Evolutionary conservation across 2,888 invertebrate genomes (phyloP), one percentile per base, ranked within the genome.

Genomic region (Meta bourneti): DNA sequence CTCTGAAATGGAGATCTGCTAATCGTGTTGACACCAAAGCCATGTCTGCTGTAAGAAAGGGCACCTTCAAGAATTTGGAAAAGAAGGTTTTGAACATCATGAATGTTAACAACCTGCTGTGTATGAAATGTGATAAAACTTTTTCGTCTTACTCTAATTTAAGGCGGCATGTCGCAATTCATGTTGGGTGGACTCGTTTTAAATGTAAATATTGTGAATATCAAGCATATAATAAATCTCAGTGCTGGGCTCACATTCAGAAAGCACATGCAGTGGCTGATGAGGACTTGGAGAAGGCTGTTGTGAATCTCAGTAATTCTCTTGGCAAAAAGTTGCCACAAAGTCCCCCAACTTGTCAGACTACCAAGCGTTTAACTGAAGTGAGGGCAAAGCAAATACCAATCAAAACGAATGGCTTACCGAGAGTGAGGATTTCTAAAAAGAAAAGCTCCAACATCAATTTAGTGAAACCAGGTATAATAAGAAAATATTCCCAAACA

Each of bases 101-200:
- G 16, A 94, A 94, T 88, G 93, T 93, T 11, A 93, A 93, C 0
- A 93, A 94, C 9, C 88, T 94, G 48, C 91, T 93, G n/a, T 95
- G 95, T 93, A 90, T 94, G 51, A 94, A 94, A 74, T 95, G 95
- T 93, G 93, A 94, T 20, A 93, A 94, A 71, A 89, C 82, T 7
- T 93, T 93, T 88, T 93, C 91, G 6, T 92, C 93, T 9, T 84
- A 91, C 71, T 93, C 93, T 96, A 97, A 97, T 94, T 97, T 98
- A 1, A 97, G 97, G 94, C 96, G 97, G 7, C 97, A 97, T 94
- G 96, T 96, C 95, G 96, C 97, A 0, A 94, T 95, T 6, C 97
- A 97, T 94, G 96, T 97, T 91, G 96, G 96, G 92, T 97, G 97
- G 96, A 96, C 96, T 94, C 96, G 97, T 52, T 98, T 96, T 94